Evolutionary conservation across 2,888 invertebrate species (phyloP).

Genomic region (Yponomeuta cagnagella): DNA sequence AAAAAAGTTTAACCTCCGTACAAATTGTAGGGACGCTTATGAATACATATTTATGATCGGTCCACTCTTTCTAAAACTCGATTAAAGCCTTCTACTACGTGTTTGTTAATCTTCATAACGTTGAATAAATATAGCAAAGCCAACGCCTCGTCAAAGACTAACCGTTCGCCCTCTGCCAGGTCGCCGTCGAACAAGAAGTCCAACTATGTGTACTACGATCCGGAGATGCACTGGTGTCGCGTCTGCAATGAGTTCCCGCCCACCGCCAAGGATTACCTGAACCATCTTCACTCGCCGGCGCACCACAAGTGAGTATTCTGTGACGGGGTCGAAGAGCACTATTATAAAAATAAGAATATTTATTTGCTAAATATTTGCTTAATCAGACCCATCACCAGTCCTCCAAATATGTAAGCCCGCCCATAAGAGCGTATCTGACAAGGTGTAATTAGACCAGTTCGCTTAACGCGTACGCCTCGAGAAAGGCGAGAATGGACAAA

Average conservation of each 20-base stretch:
- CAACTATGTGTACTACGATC: constrained; percentile 91
- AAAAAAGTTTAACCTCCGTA: too few relatives aligned
- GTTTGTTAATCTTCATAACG: background rate
- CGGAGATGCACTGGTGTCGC: constrained; percentile 93
- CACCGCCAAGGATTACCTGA: constrained; percentile 89
- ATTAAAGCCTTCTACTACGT: background rate
- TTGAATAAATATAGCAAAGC: background rate
- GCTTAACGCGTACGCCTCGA: too few relatives aligned
- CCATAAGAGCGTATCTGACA: too few relatives aligned
- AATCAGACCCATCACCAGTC: too few relatives aligned
- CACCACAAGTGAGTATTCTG: constrained; percentile 78
- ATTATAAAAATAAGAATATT: too few relatives aligned
- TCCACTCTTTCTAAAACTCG: background rate
- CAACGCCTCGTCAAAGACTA: background rate
- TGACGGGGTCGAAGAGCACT: background rate
- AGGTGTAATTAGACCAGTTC: too few relatives aligned
- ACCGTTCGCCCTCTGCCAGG: constrained; percentile 30
- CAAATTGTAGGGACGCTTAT: too few relatives aligned
- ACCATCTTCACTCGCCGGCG: constrained; percentile 86
- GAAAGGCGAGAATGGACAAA: too few relatives aligned
- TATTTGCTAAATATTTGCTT: too few relatives aligned
- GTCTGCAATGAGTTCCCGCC: constrained; percentile 90
- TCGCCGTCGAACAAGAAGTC: constrained; percentile 68
- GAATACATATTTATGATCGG: too few relatives aligned
- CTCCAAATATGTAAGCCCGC: too few relatives aligned